phyloP scores from a whole-genome alignment of 2,797 vertebrate genomes.

The Scyliorhinus canicula region DNA sequence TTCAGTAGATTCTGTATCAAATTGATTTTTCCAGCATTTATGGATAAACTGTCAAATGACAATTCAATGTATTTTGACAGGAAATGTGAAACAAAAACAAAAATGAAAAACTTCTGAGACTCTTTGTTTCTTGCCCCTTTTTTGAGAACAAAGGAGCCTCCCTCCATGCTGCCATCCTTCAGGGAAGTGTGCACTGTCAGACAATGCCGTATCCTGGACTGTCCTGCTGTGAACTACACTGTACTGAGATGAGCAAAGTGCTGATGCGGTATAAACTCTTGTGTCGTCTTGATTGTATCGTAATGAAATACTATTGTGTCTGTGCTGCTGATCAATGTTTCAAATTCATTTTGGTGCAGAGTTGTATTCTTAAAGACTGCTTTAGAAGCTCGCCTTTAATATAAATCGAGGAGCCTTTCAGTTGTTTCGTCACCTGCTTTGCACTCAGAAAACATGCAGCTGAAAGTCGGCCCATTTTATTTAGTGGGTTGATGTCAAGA shows the following conservation, averaged over 20 bases:
- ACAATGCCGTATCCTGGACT: neutral
- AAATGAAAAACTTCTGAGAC: slow-evolving; percentile 14
- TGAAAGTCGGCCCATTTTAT: neutral
- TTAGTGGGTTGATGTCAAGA: neutral
- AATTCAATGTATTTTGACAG: slow-evolving; percentile 35
- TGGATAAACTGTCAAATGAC: slow-evolving; percentile 30
- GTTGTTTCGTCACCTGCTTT: neutral
- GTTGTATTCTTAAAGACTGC: neutral
- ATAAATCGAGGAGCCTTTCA: neutral
- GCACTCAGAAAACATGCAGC: neutral
- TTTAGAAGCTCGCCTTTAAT: neutral
- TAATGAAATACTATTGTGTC: neutral
- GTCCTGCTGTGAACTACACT: neutral
- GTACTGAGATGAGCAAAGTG: neutral
- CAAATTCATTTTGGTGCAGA: neutral
- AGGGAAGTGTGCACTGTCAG: neutral
- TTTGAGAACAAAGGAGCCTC: slow-evolving; percentile 29
- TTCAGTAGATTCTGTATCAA: neutral
- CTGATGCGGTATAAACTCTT: neutral
- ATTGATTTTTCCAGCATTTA: slow-evolving; percentile 10
- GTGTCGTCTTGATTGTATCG: neutral
- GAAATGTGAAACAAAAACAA: slow-evolving; percentile 26
- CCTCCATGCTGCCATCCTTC: slow-evolving; percentile 18
- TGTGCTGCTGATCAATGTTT: neutral
- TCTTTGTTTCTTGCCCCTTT: slow-evolving; percentile 15